Percentiles rank a stretch among this genome's conserved stretches.
Evolutionary conservation across 2,888 invertebrate species (phyloP).

Genomic region (Acanthosoma haemorrhoidale): DNA sequence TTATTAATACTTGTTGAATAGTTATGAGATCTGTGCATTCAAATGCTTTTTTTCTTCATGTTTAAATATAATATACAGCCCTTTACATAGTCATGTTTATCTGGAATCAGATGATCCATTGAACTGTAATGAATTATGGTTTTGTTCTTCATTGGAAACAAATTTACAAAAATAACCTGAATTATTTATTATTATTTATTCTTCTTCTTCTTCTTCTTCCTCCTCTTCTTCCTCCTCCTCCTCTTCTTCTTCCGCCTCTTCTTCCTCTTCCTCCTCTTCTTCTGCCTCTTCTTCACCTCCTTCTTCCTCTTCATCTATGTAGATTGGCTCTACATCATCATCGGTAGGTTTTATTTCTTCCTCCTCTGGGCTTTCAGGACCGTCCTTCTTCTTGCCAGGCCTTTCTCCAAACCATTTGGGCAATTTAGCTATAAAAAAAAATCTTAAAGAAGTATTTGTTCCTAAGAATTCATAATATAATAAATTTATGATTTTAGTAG

Average conservation of each 20-base stretch:
- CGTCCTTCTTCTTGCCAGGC: slow-evolving; percentile 86
- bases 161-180: slow-evolving; percentile 12
- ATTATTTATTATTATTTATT: slow-evolving; percentile 7
- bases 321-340: slow-evolving; percentile 62
- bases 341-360: slow-evolving; percentile 75
- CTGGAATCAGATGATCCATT: background rate
- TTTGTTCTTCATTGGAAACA: slow-evolving; percentile 4
- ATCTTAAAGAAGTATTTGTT: background rate
- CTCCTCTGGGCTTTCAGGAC: slow-evolving; percentile 83
- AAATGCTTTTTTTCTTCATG: background rate
- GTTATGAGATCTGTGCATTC: slow-evolving; percentile 3
- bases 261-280: slow-evolving; percentile 54
- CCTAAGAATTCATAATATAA: background rate
- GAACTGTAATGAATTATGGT: slow-evolving; percentile 3
- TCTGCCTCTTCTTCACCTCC: slow-evolving; percentile 65
- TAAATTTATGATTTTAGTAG: background rate
- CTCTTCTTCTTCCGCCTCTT: slow-evolving; percentile 70
- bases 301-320: slow-evolving; percentile 65
- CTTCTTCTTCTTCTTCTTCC: slow-evolving; percentile 32
- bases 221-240: slow-evolving; percentile 57
- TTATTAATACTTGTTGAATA: background rate
- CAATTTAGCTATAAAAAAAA: slow-evolving; percentile 63
- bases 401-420: slow-evolving; percentile 95
- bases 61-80: background rate
- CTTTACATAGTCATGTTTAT: background rate